Base-by-base conservation (phyloP, 2,113 vertebrate species). In the Crotalus viridis region DNA sequence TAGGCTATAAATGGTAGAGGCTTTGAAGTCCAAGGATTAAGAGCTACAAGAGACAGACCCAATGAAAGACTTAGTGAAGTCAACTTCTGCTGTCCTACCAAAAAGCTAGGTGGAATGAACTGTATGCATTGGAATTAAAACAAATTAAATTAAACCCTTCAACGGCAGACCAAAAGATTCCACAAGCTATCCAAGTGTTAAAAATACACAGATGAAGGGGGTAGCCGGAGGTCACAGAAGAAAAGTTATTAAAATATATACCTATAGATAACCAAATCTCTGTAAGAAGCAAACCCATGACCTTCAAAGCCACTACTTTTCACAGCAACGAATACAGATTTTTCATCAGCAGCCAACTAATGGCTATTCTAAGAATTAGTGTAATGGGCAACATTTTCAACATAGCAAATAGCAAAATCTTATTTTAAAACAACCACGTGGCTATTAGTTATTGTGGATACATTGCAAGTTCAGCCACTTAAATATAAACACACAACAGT, bases 1-100 rank as follows among this genome's bases (percentile, higher is more conserved):
- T 97, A 96, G 98, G 98, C 98, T 97, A 98, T 98, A 98, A 98
- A 98, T 97, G 98, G 98, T 95, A 97, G 95, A 95, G 93, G 97
- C 98, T 98, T 98, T 98, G 97, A 98, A 98, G 98, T 98, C 94
- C 59, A 10, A 93, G 97, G 97, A 98, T 98, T 98, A 98, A 97
- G 95, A 95, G 97, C 97, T 94, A 92, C 97, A 97, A 97, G 95
- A 97, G 97, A 97, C 94, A 94, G 96, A 94, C 95, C 87, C 94
- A 97, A 97, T 0, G 6, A 97, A 96, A 97, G 96, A 95, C 96
- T 93, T 95, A 96, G 95, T 96, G 95, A 95, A 96, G 90, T 51
- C 90, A 91, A 94, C 33, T 91, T 91, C 93, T 89, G 88, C 91
- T 94, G 56, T 89, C 48, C 93, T 54, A 90, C 56, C 48, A 89